A percentile compares a stretch with the other conserved stretches of the same genome.
Conservation (phyloP, 1,140 invertebrate genomes). For the Zaprionus africanus region DNA sequence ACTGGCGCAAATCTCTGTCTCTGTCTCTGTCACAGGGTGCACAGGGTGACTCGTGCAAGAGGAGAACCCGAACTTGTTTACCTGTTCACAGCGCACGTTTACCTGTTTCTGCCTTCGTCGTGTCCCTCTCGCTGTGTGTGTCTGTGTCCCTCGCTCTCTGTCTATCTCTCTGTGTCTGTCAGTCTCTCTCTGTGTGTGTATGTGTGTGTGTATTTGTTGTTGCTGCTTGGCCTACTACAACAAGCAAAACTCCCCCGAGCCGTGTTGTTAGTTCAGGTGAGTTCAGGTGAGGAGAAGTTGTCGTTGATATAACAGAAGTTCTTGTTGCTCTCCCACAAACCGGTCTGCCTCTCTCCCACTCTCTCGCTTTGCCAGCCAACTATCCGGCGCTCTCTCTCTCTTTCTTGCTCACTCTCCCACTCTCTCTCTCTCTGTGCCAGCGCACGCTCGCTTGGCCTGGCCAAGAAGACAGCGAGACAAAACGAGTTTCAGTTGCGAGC, state of each 20-base stretch:
- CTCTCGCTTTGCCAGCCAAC: background rate
- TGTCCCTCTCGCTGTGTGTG: background rate
- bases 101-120: slow-evolving; percentile 49
- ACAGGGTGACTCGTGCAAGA: slow-evolving; percentile 58
- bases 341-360: slow-evolving; percentile 34
- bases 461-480: slow-evolving; percentile 31
- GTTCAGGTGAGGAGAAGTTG: slow-evolving; percentile 15
- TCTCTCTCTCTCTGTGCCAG: slow-evolving; percentile 7
- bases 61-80: slow-evolving; percentile 48
- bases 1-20: slow-evolving; percentile 37
- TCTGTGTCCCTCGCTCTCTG: background rate
- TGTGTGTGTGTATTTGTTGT: slow-evolving; percentile 12
- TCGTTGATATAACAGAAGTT: slow-evolving; percentile 65
- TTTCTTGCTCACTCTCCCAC: background rate
- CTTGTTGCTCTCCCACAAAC: slow-evolving; percentile 48
- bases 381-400: background rate
- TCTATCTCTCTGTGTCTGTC: background rate
- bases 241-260: slow-evolving; percentile 65
- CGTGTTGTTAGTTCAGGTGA: slow-evolving; percentile 29
- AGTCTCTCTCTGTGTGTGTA: background rate
- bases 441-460: slow-evolving; percentile 41
- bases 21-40: slow-evolving; percentile 1
- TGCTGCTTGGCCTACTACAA: slow-evolving; percentile 41
- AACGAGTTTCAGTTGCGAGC: slow-evolving; percentile 79
- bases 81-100: slow-evolving; percentile 56